Base-by-base conservation (phyloP, 2,888 invertebrate genomes). In the Zygogramma bicolorata region DNA sequence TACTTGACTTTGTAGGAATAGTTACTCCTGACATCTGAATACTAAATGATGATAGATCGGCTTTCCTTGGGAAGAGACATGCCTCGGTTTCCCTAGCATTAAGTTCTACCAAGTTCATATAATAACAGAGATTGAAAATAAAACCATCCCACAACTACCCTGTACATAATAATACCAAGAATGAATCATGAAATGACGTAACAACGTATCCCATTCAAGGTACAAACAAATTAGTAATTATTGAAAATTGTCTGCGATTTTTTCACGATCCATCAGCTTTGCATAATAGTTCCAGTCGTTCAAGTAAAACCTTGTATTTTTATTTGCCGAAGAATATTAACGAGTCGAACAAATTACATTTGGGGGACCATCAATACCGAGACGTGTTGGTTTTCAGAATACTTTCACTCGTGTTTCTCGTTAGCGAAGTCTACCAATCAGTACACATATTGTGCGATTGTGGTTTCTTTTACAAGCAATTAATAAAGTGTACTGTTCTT, bases 371-470 rank as follows among this genome's bases (percentile, higher is more conserved):
- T 59, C 46, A 20, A 22, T 38, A 34, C 25, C 59, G 42, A 59
- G 42, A 65, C 69, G 29, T 63, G 53, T 65, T 66, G 20, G 29
- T 15, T 66, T 31, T 66, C 58, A 49, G 20, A 65, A 65, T 25
- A 76, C 76, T 76, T 76, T 76, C 76, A 75, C 76, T 74, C 27
- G 68, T 69, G 66, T 72, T 70, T 66, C 73, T 72, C 42, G 62
- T 57, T 68, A 62, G 69, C 69, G 65, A 58, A 42, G 53, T 29
- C 63, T 71, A 60, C 67, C 62, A 71, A 71, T 68, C 71, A 73
- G 66, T 67, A 71, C 61, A 73, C 61, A 59, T 46, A 63, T 66
- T 67, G 70, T 67, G 59, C 29, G 60, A 65, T 62, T 69, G 71
- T 29, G 67, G 66, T 73, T 73, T 69, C 66, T 65, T 34, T 57